Evolutionary conservation across 2,113 vertebrate genomes (phyloP), one percentile per base, ranked within the genome.

Genomic region (Siniperca chuatsi): DNA sequence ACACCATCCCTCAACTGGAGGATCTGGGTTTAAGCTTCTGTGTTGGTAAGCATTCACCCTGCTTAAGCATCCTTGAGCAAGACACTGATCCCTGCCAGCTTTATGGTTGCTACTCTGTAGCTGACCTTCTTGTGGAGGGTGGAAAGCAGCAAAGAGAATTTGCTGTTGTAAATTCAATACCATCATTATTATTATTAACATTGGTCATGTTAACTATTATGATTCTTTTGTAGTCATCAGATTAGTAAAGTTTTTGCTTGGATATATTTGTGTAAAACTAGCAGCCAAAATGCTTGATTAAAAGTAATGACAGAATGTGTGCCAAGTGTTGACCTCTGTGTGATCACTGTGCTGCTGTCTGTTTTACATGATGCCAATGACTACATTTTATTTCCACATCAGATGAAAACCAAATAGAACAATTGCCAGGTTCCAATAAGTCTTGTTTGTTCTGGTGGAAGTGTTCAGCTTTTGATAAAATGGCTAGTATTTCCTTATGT

Each of bases 1-100:
- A 91, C 66, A 74, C 88, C 88, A 37, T 84, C 79, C 82, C 78
- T 89, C 83, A 85, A 79, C 77, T 52, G 79, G 76, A 82, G 77
- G 84, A 86, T 90, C 48, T 0, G 65, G 70, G 58, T 89, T 90
- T 92, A 91, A 92, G 88, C 79, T 70, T 86, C 70, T 78, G 70
- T 82, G 72, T 81, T 84, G 82, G 84, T 82, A 84, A 83, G 87
- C 74, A 81, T 71, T 87, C 44, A 0, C 48, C 76, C 84, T 72
- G 78, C 82, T 90, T 85, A 92, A 90, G 84, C 78, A 88, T 88
- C 87, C 78, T 89, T 82, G 67, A 84, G 85, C 67, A 86, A 85
- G 88, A 85, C 82, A 80, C 81, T 86, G 81, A 92, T 91, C 89
- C 78, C 72, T 85, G 72, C n/a, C 78, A 86, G 83, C 82, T 82